Conservation (phyloP, 2,113 vertebrate genomes). For the Mustela lutreola region DNA sequence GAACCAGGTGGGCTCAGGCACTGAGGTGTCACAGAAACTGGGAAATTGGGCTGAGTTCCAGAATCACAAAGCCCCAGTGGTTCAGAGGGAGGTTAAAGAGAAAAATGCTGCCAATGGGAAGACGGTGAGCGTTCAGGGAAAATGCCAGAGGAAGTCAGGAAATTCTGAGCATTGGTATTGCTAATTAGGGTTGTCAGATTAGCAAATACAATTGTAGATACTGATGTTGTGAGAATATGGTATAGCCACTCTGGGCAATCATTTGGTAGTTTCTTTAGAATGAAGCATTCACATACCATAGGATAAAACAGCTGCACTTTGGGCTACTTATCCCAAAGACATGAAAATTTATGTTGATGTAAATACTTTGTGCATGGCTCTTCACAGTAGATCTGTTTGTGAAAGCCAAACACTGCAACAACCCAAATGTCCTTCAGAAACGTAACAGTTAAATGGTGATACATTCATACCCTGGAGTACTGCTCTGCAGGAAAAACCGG, state of each 20-base stretch:
- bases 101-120: neutral
- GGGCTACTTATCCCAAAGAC: neutral
- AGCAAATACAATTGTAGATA: neutral
- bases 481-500: neutral
- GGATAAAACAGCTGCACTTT: neutral
- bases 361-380: neutral
- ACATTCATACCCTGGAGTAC: neutral
- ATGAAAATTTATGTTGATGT: neutral
- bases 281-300: neutral
- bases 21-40: neutral
- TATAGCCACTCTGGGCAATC: neutral
- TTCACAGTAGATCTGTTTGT: neutral
- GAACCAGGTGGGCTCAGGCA: neutral
- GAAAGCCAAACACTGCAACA: neutral
- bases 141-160: neutral
- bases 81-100: neutral
- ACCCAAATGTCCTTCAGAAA: neutral
- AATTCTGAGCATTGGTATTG: neutral
- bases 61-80: fast-evolving
- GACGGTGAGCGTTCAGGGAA: neutral
- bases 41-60: no score
- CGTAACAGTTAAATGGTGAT: neutral
- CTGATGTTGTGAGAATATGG: neutral
- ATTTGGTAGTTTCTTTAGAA: neutral
- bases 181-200: neutral